Evolutionary conservation across 2,888 invertebrate species (phyloP).

Genomic region (Drosophila birchii): DNA sequence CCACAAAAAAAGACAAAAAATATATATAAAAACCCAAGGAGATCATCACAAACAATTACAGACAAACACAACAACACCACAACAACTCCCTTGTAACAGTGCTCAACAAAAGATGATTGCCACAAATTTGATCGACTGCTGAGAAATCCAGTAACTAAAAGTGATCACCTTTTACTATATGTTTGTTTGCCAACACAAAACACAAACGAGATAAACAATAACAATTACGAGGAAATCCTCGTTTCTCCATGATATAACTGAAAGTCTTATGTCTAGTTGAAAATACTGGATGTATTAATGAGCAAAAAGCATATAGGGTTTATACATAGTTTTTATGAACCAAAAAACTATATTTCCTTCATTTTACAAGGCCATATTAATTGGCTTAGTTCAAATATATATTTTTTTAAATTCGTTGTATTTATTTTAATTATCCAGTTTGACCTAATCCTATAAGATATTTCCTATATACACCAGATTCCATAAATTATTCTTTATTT

Average conservation of each 20-base stretch:
- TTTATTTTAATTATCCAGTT: neutral
- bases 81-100: constrained; percentile 22
- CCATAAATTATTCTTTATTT: too few relatives aligned
- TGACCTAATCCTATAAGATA: neutral
- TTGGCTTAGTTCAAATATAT: too few relatives aligned
- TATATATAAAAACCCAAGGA: constrained; percentile 6
- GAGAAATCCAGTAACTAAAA: constrained; percentile 16
- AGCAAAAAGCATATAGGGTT: neutral
- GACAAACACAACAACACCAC: neutral
- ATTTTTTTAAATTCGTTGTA: too few relatives aligned
- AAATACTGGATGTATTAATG: neutral
- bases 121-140: constrained; percentile 38
- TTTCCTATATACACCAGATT: too few relatives aligned
- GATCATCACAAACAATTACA: constrained; percentile 38
- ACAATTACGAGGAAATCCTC: neutral
- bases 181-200: constrained; percentile 11
- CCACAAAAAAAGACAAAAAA: constrained; percentile 2
- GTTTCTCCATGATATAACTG: constrained; percentile 9
- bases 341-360: too few relatives aligned
- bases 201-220: constrained; percentile 1
- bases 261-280: neutral
- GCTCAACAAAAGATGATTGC: constrained; percentile 36
- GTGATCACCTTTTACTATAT: constrained; percentile 24
- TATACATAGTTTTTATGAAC: too few relatives aligned
- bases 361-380: too few relatives aligned